A percentile compares a stretch with the other conserved stretches of the same genome.
Evolutionary conservation across 2,113 vertebrate genomes (phyloP).

Genomic region (Chaetops frenatus): DNA sequence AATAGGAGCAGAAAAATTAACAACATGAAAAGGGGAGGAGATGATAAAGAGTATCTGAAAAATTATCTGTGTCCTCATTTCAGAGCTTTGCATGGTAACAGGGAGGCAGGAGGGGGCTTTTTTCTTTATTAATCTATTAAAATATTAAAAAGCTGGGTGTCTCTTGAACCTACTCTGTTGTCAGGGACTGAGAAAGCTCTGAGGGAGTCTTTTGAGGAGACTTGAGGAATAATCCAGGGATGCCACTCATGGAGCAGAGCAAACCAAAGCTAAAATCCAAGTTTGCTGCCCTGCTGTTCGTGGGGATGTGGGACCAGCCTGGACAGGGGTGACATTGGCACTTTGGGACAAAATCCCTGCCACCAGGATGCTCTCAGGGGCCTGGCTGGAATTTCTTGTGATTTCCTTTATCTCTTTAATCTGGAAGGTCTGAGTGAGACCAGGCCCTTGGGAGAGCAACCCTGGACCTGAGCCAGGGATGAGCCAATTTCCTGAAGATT

Average conservation of each 20-base stretch:
- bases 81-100: neutral
- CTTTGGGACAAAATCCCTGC: neutral
- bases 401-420: neutral
- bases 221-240: neutral
- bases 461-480: neutral
- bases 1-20: slow-evolving; percentile 19
- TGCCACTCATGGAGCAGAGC: neutral
- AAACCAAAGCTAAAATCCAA: neutral
- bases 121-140: neutral
- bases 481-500: accelerated
- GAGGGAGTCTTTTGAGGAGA: neutral
- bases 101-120: neutral
- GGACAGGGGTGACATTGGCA: neutral
- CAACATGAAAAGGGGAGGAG: neutral
- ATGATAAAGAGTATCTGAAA: slow-evolving; percentile 2
- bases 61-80: slow-evolving; percentile 24
- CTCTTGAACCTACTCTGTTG: neutral
- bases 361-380: neutral
- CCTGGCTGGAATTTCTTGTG: neutral
- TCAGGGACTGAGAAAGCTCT: neutral
- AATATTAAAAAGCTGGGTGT: neutral
- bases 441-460: neutral
- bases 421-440: neutral
- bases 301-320: neutral
- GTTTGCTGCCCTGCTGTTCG: neutral